Evolutionary conservation across 2,888 invertebrate genomes (phyloP).

Genomic region (Andrena dorsata): DNA sequence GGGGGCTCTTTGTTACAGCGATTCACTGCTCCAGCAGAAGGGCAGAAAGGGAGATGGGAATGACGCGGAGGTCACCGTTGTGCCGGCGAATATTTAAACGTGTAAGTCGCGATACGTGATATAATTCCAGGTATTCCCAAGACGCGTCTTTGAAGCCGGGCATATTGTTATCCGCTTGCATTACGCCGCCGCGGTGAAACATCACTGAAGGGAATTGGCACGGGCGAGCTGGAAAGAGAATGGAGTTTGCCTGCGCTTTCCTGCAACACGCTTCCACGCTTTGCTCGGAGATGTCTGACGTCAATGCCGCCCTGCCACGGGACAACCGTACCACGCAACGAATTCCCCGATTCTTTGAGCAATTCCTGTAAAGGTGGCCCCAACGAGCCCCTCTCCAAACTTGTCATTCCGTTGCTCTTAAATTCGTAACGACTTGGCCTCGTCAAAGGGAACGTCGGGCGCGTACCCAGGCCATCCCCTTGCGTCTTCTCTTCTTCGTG

Average conservation of each 20-base stretch:
- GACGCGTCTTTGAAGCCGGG: slow-evolving; percentile 49
- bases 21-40: slow-evolving; percentile 9
- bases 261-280: slow-evolving; percentile 21
- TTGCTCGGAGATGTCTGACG: slow-evolving; percentile 28
- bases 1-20: not conserved
- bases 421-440: slow-evolving; percentile 21
- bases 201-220: slow-evolving; percentile 57
- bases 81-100: slow-evolving; percentile 37
- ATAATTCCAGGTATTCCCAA: slow-evolving; percentile 51
- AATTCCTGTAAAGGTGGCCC: not conserved
- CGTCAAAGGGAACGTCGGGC: slow-evolving; percentile 1
- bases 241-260: slow-evolving; percentile 36
- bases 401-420: not conserved
- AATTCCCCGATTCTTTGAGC: slow-evolving; percentile 51
- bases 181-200: slow-evolving; percentile 45
- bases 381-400: not conserved
- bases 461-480: too few species aligned
- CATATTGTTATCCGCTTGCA: slow-evolving; percentile 53
- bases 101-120: slow-evolving; percentile 33
- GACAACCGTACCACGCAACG: slow-evolving; percentile 12
- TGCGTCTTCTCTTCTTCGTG: too few species aligned
- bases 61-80: not conserved
- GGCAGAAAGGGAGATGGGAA: not conserved
- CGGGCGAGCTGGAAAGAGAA: slow-evolving; percentile 52
- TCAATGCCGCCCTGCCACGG: slow-evolving; percentile 19